phyloP scores from a whole-genome alignment of 2,888 invertebrate species.

The Stenichneumon culpator region DNA sequence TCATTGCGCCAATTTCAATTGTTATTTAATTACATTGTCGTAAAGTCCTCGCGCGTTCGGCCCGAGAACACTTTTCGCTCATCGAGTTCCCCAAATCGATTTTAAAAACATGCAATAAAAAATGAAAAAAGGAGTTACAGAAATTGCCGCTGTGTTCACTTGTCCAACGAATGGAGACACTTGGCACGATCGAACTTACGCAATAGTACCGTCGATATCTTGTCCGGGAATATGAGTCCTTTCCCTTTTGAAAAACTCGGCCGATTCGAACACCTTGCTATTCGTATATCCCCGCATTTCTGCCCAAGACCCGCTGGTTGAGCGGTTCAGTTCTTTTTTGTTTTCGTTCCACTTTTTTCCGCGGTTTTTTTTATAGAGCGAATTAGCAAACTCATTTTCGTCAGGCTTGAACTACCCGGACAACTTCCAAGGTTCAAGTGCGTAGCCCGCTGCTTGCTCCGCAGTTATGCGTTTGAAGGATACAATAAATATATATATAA shows the following conservation, averaged over 20 bases:
- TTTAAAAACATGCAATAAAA: not conserved
- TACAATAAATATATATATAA: not conserved
- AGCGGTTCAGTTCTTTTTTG: not conserved
- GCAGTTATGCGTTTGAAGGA: not conserved
- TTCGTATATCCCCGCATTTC: not conserved
- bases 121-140: not conserved
- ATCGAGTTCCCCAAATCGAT: not conserved
- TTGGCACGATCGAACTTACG: constrained; percentile 47
- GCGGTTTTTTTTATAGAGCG: constrained; percentile 13
- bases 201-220: constrained; percentile 34
- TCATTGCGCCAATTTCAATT: not conserved
- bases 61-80: constrained; percentile 13
- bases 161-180: constrained; percentile 25
- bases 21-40: constrained; percentile 13
- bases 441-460: not conserved
- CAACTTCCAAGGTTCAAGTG: constrained; percentile 40
- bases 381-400: constrained; percentile 46
- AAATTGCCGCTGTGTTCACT: constrained; percentile 18
- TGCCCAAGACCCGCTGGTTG: not conserved
- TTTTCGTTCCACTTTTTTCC: constrained; percentile 15
- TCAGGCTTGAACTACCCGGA: constrained; percentile 26
- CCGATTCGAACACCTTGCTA: constrained; percentile 17
- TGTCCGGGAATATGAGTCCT: constrained; percentile 46
- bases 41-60: not conserved
- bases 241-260: constrained; percentile 47